Conservation (phyloP, 2,888 invertebrate genomes). For the Drosophila algonquin region DNA sequence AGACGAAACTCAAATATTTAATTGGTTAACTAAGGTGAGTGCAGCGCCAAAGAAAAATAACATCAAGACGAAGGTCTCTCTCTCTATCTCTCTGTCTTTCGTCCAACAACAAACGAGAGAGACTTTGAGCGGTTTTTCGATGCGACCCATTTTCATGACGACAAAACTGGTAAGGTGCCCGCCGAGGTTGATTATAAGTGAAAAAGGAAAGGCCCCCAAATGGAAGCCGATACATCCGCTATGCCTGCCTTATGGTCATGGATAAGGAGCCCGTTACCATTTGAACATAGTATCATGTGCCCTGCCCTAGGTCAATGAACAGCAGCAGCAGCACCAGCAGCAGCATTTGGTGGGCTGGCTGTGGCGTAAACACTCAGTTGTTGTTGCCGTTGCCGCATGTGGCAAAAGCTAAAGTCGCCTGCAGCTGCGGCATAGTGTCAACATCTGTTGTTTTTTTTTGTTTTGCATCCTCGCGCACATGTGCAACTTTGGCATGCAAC, state of each 20-base stretch:
- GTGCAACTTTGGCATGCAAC: constrained; percentile 48
- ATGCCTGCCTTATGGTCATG: constrained; percentile 16
- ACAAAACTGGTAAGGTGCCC: constrained; percentile 52
- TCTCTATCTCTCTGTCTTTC: constrained; percentile 6
- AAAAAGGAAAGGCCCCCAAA: constrained; percentile 60
- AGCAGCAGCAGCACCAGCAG: not conserved
- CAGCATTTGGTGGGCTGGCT: constrained; percentile 14
- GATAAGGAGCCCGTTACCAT: constrained; percentile 37
- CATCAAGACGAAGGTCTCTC: not conserved
- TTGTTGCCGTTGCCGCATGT: constrained; percentile 39
- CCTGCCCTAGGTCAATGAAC: constrained; percentile 66
- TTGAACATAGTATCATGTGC: constrained; percentile 32
- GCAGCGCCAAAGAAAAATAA: not conserved
- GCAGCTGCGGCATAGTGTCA: constrained; percentile 49
- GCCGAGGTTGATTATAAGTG: constrained; percentile 13
- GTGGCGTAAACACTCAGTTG: constrained; percentile 28
- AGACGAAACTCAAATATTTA: constrained; percentile 12
- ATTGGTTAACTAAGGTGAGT: constrained; percentile 2
- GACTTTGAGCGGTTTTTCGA: constrained; percentile 4
- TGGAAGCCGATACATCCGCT: constrained; percentile 40
- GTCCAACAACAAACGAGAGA: constrained; percentile 37
- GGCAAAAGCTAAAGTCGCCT: constrained; percentile 51
- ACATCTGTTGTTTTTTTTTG: constrained; percentile 67
- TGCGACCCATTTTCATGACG: constrained; percentile 42
- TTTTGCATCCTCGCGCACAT: constrained; percentile 65